A percentile compares a stretch with the other conserved stretches of the same genome.
phyloP scores from a whole-genome alignment of 1,140 invertebrate species.

The Odontomachus brunneus region DNA sequence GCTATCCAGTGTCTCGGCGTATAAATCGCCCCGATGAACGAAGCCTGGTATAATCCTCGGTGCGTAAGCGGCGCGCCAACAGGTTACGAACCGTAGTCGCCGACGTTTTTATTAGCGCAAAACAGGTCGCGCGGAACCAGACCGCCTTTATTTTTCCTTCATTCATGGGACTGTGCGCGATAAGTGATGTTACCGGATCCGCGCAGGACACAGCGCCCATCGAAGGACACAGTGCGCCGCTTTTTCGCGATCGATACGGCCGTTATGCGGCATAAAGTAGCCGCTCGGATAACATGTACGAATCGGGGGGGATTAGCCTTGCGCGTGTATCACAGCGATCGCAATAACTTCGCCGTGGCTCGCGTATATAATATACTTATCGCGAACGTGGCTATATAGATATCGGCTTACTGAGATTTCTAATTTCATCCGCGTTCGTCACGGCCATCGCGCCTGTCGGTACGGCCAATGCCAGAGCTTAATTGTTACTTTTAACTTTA shows the following conservation, averaged over 20 bases:
- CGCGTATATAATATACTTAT: neutral
- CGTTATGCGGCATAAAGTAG: conserved; percentile 33
- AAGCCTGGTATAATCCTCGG: conserved; percentile 35
- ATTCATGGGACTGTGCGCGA: conserved; percentile 54
- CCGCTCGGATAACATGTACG: neutral
- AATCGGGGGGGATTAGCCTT: neutral
- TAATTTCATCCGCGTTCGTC: neutral
- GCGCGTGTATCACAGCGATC: neutral
- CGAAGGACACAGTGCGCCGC: neutral
- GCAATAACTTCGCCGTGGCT: neutral
- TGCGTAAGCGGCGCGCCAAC: neutral
- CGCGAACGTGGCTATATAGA: neutral
- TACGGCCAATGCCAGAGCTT: neutral
- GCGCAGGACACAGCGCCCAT: neutral
- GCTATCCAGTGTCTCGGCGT: conserved; percentile 35
- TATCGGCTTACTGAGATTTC: neutral
- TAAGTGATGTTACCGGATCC: conserved; percentile 54
- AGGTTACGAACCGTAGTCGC: conserved; percentile 35
- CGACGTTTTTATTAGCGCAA: conserved; percentile 63
- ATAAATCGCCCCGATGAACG: conserved; percentile 53
- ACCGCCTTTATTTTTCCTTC: conserved; percentile 65
- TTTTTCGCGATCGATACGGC: conserved; percentile 36
- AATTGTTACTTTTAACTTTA: neutral
- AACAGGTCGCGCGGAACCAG: conserved; percentile 69
- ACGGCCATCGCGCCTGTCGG: neutral